Conservation (phyloP, 2,797 vertebrate species). For the Tenualosa ilisha region DNA sequence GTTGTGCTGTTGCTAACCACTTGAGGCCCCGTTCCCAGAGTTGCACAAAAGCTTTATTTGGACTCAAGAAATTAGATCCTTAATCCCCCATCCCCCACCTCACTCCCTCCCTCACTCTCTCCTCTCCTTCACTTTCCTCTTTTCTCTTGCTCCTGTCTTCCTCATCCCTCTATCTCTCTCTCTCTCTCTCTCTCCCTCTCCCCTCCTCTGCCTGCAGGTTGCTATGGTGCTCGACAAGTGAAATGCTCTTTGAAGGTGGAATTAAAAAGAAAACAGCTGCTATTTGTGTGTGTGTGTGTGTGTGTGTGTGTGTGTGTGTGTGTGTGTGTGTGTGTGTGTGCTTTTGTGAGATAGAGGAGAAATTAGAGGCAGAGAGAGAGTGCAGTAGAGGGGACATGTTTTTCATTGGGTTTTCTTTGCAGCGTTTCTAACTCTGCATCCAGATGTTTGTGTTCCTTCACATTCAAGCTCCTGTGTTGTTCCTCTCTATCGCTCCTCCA, state of each 20-base stretch:
- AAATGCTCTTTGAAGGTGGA: constrained; percentile 44
- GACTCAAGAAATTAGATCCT: constrained; percentile 8
- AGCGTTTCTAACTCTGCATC: background rate
- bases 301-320: background rate
- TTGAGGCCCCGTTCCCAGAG: background rate
- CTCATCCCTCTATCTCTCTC: constrained; percentile 23
- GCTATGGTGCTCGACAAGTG: constrained; percentile 49
- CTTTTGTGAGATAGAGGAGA: background rate
- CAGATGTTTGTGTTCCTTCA: background rate
- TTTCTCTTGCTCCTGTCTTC: constrained; percentile 22
- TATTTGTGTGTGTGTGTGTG: background rate
- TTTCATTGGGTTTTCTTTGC: background rate
- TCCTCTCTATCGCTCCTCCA: background rate
- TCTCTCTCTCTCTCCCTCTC: constrained; percentile 35
- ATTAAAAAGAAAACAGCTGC: constrained; percentile 31
- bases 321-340: background rate
- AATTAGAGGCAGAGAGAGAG: background rate
- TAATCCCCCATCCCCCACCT: constrained; percentile 13
- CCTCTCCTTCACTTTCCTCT: background rate
- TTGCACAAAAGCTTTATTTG: constrained; percentile 18
- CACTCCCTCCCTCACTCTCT: background rate
- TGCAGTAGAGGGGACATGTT: background rate
- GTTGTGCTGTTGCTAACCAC: constrained; percentile 11
- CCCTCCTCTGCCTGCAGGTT: constrained; percentile 50
- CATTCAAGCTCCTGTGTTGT: background rate